Percentiles rank a stretch among this genome's conserved stretches.
These are phyloP conservation scores for Phyllopteryx taeniolatus DNA, from an alignment of 2,113 vertebrate species.

Conservation along the genomic window DNA sequence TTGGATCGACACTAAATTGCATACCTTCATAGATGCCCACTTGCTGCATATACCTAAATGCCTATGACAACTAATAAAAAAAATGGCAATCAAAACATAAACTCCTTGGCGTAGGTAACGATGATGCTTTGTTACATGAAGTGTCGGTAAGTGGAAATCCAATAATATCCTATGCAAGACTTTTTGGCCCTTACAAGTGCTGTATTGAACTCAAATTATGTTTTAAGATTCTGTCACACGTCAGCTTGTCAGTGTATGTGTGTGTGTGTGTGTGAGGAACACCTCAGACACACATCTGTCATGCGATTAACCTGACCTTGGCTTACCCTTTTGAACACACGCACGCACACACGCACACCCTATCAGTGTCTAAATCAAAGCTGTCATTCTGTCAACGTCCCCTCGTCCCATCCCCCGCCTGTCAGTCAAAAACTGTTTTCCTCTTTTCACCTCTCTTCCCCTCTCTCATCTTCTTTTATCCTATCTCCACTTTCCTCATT, in stretches of 20 bases:
- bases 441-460: slow-evolving; percentile 46
- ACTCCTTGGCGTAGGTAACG: not conserved
- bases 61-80: not conserved
- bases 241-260: slow-evolving; percentile 21
- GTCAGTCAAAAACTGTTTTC: slow-evolving; percentile 66
- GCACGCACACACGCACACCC: slow-evolving; percentile 24
- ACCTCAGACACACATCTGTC: slow-evolving; percentile 55
- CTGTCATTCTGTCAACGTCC: slow-evolving; percentile 67
- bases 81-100: not conserved
- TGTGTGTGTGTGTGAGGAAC: slow-evolving; percentile 31
- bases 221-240: slow-evolving; percentile 30
- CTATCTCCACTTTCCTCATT: slow-evolving; percentile 25
- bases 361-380: slow-evolving; percentile 69
- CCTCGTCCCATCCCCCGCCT: slow-evolving; percentile 44
- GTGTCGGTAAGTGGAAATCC: not conserved
- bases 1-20: too few species aligned
- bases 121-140: not conserved
- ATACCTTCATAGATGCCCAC: too few species aligned
- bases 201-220: slow-evolving; percentile 6
- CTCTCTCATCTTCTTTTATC: slow-evolving; percentile 38
- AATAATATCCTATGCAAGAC: not conserved
- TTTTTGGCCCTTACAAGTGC: not conserved
- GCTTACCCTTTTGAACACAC: slow-evolving; percentile 53
- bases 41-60: not conserved
- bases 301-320: slow-evolving; percentile 72